Evolutionary conservation across 2,113 vertebrate species (phyloP).

Genomic region (Fregetta grallaria): DNA sequence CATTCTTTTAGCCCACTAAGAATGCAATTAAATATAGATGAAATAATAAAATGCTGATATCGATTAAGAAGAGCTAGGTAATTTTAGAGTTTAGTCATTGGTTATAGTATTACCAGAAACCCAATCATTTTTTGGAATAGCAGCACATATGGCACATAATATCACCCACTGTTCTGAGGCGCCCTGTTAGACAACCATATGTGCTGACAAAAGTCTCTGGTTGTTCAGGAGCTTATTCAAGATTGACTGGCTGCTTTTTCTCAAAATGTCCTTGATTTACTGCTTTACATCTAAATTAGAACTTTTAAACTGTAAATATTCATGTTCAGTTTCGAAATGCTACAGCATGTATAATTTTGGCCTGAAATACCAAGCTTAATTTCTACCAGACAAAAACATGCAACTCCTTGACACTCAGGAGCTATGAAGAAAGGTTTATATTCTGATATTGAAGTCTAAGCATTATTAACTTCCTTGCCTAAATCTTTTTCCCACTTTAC

Average conservation of each 20-base stretch:
- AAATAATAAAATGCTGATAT: conserved; percentile 54
- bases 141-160: conserved; percentile 72
- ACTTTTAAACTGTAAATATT: conserved; percentile 55
- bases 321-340: conserved; percentile 26
- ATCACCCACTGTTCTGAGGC: conserved; percentile 67
- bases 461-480: background rate
- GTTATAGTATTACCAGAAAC: conserved; percentile 56
- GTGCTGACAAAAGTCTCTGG: conserved; percentile 60
- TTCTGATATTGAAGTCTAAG: background rate
- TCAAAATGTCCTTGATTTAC: conserved; percentile 47
- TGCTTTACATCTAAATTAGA: conserved; percentile 52
- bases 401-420: background rate
- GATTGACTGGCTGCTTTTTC: conserved; percentile 24
- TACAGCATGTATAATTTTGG: conserved; percentile 12
- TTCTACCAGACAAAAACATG: background rate
- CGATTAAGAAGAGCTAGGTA: conserved; percentile 51
- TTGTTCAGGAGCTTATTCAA: conserved; percentile 26
- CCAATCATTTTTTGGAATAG: conserved; percentile 46
- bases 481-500: background rate
- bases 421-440: background rate
- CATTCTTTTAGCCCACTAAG: background rate
- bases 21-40: conserved; percentile 38
- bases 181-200: conserved; percentile 74
- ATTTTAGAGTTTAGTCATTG: conserved; percentile 57
- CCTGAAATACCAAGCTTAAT: conserved; percentile 20